A percentile compares a stretch with the other conserved stretches of the same genome.
These are phyloP conservation scores for Acromyrmex heyeri DNA, from an alignment of 1,140 invertebrate genomes.

Conservation along the genomic window DNA sequence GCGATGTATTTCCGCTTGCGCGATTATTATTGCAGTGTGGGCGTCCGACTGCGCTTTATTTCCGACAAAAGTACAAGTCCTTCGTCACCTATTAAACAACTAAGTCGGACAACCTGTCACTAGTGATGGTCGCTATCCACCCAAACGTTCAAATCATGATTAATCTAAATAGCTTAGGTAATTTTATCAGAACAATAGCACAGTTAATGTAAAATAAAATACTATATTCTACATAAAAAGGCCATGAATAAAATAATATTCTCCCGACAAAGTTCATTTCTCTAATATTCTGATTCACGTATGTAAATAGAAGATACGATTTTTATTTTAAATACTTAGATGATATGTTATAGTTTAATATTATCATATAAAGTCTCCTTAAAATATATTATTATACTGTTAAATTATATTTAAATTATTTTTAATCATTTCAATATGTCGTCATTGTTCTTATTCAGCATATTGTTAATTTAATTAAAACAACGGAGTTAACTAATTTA, in stretches of 20 bases:
- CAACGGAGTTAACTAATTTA: too few species aligned
- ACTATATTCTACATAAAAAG: background rate
- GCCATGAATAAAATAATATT: background rate
- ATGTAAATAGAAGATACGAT: background rate
- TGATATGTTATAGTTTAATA: background rate
- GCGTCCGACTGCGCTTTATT: slow-evolving; percentile 17
- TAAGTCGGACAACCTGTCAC: background rate
- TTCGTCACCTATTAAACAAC: slow-evolving; percentile 7
- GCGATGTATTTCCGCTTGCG: slow-evolving; percentile 43
- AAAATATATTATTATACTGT: background rate
- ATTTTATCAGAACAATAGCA: background rate
- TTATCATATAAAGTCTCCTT: background rate
- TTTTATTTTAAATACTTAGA: background rate
- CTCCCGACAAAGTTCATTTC: background rate
- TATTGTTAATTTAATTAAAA: too few species aligned
- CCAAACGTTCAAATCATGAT: background rate
- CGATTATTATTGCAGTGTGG: slow-evolving; percentile 40
- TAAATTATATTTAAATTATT: too few species aligned
- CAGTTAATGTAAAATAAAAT: background rate
- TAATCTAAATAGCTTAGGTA: background rate
- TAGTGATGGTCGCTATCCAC: background rate
- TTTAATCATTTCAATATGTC: too few species aligned
- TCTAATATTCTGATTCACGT: background rate
- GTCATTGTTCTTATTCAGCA: too few species aligned
- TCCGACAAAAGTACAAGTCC: background rate